Evolutionary conservation across 2,797 vertebrate genomes (phyloP).

Genomic region (Xerus rutilus): DNA sequence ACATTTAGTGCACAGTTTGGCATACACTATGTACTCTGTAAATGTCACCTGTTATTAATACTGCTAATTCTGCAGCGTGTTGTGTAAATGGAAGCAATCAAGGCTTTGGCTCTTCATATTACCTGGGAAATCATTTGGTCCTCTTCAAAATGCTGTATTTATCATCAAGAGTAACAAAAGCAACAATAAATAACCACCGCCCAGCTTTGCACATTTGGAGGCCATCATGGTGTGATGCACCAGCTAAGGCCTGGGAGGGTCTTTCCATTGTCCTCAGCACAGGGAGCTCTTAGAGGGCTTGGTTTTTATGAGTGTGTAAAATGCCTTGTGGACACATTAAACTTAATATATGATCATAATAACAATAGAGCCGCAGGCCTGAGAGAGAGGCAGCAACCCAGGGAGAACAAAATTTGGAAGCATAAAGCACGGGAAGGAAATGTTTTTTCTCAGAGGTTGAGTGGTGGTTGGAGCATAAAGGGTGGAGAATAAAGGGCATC

Average conservation of each 20-base stretch:
- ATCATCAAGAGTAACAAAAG: conserved; percentile 47
- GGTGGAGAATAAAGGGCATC: neutral
- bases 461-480: neutral
- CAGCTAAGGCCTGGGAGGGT: neutral
- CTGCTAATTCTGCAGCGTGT: neutral
- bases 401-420: conserved; percentile 76
- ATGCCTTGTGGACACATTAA: conserved; percentile 82
- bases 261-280: conserved; percentile 70
- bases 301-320: conserved; percentile 81
- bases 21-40: neutral
- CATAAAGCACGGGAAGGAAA: conserved; percentile 73
- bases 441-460: neutral
- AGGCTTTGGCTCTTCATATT: neutral
- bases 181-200: neutral
- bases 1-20: neutral
- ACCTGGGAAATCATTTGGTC: conserved; percentile 56
- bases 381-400: conserved; percentile 67
- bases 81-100: conserved; percentile 55
- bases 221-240: neutral
- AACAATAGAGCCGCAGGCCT: conserved; percentile 64
- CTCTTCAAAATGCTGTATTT: conserved; percentile 61
- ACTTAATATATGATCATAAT: conserved; percentile 83
- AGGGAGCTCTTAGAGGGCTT: conserved; percentile 73
- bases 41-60: conserved; percentile 56
- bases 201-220: conserved; percentile 40